Evolutionary conservation across 2,888 invertebrate species (phyloP), one percentile per base, ranked within the genome.

Genomic region (Drosophila tanythrix): DNA sequence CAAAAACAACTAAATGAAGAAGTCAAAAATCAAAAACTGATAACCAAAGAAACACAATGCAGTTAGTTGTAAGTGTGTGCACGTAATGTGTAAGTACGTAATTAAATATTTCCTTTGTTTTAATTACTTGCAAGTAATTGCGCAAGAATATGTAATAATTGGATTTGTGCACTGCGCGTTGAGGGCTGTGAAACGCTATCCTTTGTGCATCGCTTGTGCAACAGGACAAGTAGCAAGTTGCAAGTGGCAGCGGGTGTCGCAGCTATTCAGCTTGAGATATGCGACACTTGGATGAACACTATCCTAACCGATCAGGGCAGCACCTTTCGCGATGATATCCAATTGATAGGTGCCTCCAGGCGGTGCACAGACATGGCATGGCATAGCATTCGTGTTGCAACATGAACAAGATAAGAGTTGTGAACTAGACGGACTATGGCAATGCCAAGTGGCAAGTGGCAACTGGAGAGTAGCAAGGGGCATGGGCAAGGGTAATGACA

Each of bases 371-470:
- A 52, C 64, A 25, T 46, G 46, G 36, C 36, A 55, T 55, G 2
- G 87, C 75, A 63, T 64, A 48, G 82, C 82, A 73, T 81, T 87
- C 72, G 71, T 87, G 82, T 84, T 64, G 69, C 85, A 65, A 83
- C 85, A 88, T 80, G 70, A 63, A 64, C 48, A 74, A 68, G 77
- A 88, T 87, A 87, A 84, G 88, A 69, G 43, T 66, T 65, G 70
- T 60, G 75, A 74, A 67, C 56, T 73, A 46, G 52, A 65, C 66
- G 31, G 40, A 35, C 27, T 51, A 7, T 63, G 65, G 50, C 64
- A 18, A 31, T 29, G 55, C 43, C 63, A 27, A 25, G 11, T 64
- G 71, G 57, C 61, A 58, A 43, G 27, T 25, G 58, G 40, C 36
- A 25, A 56, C 13, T 64, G 68, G 62, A 51, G 46, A 43, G 15